Percentiles rank a stretch among this genome's conserved stretches.
These are phyloP conservation scores for Falco concolor DNA, from an alignment of 2,797 vertebrate genomes.

Conservation along the genomic window DNA sequence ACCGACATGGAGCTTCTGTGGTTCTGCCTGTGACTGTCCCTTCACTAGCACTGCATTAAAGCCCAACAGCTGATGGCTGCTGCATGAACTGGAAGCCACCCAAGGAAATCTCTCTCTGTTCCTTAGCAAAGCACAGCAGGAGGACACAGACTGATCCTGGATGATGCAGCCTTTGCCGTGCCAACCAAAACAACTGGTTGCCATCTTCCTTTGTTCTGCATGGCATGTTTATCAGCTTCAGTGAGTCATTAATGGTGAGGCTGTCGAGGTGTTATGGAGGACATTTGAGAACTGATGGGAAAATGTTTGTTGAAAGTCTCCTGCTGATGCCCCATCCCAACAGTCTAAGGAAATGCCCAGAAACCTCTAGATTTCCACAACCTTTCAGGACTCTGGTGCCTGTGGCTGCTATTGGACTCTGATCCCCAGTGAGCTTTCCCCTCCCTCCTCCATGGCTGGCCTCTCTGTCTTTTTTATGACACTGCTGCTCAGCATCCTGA, in stretches of 20 bases:
- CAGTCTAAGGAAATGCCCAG: background rate
- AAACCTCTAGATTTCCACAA: background rate
- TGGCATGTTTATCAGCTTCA: background rate
- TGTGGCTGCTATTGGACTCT: accelerated
- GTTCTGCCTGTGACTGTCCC: background rate
- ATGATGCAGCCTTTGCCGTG: background rate
- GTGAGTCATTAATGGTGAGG: background rate
- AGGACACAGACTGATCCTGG: background rate
- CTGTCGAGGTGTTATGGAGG: accelerated
- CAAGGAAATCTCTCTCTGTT: background rate
- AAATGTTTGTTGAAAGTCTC: background rate
- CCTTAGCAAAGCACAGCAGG: background rate
- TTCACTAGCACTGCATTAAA: background rate
- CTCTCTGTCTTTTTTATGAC: background rate
- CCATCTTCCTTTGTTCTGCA: background rate
- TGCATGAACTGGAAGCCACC: background rate
- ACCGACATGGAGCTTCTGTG: accelerated
- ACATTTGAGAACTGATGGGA: background rate
- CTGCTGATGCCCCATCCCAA: background rate
- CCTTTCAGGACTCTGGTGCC: background rate
- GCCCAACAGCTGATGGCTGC: background rate
- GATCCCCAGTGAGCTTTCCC: accelerated
- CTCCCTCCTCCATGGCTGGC: no score
- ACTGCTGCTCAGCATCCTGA: accelerated
- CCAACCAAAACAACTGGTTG: background rate